phyloP scores from a whole-genome alignment of 2,888 invertebrate species.

The Pelosia muscerda region DNA sequence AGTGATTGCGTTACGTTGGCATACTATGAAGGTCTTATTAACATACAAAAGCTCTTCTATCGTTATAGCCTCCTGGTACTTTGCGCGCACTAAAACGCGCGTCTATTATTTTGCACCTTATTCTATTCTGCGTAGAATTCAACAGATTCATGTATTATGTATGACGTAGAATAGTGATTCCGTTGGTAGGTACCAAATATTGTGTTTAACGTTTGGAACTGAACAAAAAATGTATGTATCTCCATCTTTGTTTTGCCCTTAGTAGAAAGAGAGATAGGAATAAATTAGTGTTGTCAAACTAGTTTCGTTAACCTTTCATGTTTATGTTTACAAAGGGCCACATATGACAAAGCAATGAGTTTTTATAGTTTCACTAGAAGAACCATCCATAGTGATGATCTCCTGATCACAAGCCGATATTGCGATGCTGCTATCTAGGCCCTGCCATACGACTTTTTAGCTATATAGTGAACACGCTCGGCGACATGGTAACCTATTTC shows the following conservation, averaged over 20 bases:
- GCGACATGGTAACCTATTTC: constrained; percentile 15
- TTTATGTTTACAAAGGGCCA: background rate
- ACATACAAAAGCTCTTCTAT: constrained; percentile 52
- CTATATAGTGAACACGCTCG: background rate
- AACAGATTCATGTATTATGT: background rate
- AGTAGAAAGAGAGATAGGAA: background rate
- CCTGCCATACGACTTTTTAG: background rate
- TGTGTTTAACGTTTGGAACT: too few species aligned
- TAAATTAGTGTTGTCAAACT: background rate
- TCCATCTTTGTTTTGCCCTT: background rate
- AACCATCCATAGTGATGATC: background rate
- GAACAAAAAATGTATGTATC: background rate
- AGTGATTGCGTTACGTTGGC: constrained; percentile 52
- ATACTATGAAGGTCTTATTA: constrained; percentile 55
- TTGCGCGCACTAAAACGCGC: constrained; percentile 36
- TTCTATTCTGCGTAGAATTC: background rate
- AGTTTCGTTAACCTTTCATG: background rate
- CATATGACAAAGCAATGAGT: background rate
- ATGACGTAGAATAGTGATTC: background rate
- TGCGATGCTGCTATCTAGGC: background rate
- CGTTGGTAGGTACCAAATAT: background rate
- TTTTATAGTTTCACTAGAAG: background rate
- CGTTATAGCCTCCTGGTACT: constrained; percentile 51
- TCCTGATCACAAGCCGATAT: background rate
- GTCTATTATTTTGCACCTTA: constrained; percentile 16